Percentiles rank a stretch among this genome's conserved stretches.
These are phyloP conservation scores for Stenopsyche tienmushanensis DNA, from an alignment of 1,140 invertebrate species.

Conservation along the genomic window DNA sequence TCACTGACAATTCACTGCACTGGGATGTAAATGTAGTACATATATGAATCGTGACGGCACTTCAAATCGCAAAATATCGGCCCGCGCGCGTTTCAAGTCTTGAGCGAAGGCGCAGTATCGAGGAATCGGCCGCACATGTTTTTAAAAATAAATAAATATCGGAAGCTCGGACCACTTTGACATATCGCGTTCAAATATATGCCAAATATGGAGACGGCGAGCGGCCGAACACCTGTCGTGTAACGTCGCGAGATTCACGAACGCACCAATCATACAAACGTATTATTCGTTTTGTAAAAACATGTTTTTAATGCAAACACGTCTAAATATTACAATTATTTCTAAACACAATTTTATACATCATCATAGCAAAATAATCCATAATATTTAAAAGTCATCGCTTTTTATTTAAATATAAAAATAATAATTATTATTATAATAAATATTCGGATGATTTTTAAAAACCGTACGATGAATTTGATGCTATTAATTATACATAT, in stretches of 20 bases:
- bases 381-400: background rate
- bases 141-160: background rate
- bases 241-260: constrained; percentile 9
- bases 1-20: background rate
- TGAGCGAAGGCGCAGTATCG: background rate
- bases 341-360: background rate
- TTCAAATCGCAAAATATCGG: too few species aligned
- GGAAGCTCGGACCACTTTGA: background rate
- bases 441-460: background rate
- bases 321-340: too few species aligned
- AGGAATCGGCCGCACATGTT: background rate
- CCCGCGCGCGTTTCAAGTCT: too few species aligned
- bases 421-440: background rate
- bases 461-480: too few species aligned
- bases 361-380: background rate
- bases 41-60: too few species aligned
- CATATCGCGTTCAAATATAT: constrained; percentile 19
- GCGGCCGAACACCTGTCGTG: background rate
- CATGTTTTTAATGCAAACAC: too few species aligned
- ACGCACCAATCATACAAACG: background rate
- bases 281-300: background rate
- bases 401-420: background rate
- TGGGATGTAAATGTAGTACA: too few species aligned
- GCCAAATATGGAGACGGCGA: constrained; percentile 23
- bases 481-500: too few species aligned